Conservation (phyloP, 1,140 invertebrate species). For the Drosophila navojoa region DNA sequence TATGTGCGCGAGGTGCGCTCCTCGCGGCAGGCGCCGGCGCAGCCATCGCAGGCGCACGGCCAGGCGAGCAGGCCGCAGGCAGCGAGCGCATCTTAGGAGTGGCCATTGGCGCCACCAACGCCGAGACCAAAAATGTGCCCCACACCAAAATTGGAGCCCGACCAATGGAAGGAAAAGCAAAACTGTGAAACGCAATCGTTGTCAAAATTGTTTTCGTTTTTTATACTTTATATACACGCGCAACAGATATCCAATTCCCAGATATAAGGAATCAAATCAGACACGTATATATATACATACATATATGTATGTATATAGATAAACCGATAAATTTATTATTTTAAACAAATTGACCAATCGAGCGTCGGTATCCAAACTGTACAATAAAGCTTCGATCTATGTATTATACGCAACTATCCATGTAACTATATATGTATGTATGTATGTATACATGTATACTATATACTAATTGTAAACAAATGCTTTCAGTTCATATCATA, state of each 20-base stretch:
- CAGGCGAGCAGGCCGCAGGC: conserved; percentile 51
- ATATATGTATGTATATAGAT: conserved; percentile 50
- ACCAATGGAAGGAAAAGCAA: conserved; percentile 60
- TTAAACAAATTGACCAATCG: conserved; percentile 60
- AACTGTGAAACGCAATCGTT: conserved; percentile 78
- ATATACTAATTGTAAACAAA: conserved; percentile 3
- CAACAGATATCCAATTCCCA: conserved; percentile 25
- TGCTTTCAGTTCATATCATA: conserved; percentile 44
- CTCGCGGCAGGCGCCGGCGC: conserved; percentile 18
- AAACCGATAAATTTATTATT: conserved; percentile 30
- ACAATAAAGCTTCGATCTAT: conserved; percentile 57
- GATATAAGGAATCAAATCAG: conserved; percentile 11
- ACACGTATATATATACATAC: conserved; percentile 34
- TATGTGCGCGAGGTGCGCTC: conserved; percentile 84
- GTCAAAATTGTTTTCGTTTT: conserved; percentile 58
- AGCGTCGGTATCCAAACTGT: conserved; percentile 47
- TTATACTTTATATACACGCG: conserved; percentile 57
- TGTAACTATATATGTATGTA: conserved; percentile 22
- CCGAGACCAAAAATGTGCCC: conserved; percentile 41
- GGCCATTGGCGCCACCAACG: conserved; percentile 54
- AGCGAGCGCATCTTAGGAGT: conserved; percentile 70
- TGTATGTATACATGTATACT: background rate
- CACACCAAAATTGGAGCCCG: conserved; percentile 5
- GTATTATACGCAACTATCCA: conserved; percentile 37
- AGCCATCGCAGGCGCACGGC: conserved; percentile 27